Percentiles rank a stretch among this genome's conserved stretches.
These are phyloP conservation scores for Troides aeacus DNA, from an alignment of 2,888 invertebrate genomes.

Conservation along the genomic window DNA sequence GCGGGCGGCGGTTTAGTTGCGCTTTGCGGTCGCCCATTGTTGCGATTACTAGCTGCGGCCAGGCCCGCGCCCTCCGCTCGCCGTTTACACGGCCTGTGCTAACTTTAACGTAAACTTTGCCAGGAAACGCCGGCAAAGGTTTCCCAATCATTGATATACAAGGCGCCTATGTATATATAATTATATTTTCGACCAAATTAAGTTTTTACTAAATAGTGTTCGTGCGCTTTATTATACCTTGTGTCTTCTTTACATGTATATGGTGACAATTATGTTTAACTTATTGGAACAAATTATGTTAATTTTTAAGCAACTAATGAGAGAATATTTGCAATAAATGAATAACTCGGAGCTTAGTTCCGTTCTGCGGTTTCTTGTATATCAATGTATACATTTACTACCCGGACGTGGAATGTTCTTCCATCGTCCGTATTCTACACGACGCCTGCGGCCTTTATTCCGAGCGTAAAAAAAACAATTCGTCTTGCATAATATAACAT, in stretches of 20 bases:
- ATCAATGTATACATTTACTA: slow-evolving; percentile 2
- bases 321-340: neutral
- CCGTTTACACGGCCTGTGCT: slow-evolving; percentile 71
- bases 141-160: slow-evolving; percentile 3
- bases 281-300: neutral
- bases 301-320: neutral
- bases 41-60: slow-evolving; percentile 76
- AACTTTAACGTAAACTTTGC: slow-evolving; percentile 35
- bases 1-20: slow-evolving; percentile 65
- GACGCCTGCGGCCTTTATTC: neutral
- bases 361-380: slow-evolving; percentile 3
- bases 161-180: neutral
- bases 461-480: neutral
- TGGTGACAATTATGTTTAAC: neutral
- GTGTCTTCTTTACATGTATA: neutral
- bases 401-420: neutral
- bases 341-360: neutral
- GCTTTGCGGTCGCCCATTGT: slow-evolving; percentile 68
- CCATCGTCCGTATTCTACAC: neutral
- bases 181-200: neutral
- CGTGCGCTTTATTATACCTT: neutral
- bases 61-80: slow-evolving; percentile 61
- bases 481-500: no score
- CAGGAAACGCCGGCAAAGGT: slow-evolving; percentile 5
- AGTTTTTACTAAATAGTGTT: neutral